These are phyloP conservation scores for Leucophenga montana DNA, from an alignment of 2,888 invertebrate genomes.

Conservation along the genomic window DNA sequence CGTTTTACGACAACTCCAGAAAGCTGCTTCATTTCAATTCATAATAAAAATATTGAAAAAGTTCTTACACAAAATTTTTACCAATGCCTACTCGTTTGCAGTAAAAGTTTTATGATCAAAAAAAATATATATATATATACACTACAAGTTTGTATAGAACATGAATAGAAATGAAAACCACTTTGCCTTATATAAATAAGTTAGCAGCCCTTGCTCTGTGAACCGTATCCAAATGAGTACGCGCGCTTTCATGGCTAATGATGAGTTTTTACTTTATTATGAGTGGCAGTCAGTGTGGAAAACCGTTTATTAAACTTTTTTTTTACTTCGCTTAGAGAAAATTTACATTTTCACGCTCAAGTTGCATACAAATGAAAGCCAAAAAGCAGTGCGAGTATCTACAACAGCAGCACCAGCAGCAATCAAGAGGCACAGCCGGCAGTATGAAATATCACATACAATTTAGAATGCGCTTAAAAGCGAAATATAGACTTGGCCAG, in stretches of 20 bases:
- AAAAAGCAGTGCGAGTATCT: slow-evolving; percentile 29
- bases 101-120: too few relatives aligned
- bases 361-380: slow-evolving; percentile 58
- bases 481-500: background rate
- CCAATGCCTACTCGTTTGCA: too few relatives aligned
- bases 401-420: slow-evolving; percentile 21
- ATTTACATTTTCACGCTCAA: slow-evolving; percentile 63
- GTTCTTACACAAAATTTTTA: too few relatives aligned
- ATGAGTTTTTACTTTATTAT: slow-evolving; percentile 60
- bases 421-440: slow-evolving; percentile 29
- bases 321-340: slow-evolving; percentile 47
- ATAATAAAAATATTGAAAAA: too few relatives aligned
- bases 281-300: slow-evolving; percentile 39
- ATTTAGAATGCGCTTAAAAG: slow-evolving; percentile 36
- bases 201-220: slow-evolving; percentile 47
- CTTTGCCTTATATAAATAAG: background rate
- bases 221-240: slow-evolving; percentile 47
- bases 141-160: too few relatives aligned
- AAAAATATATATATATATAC: background rate
- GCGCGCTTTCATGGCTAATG: slow-evolving; percentile 46
- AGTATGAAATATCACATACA: slow-evolving; percentile 24
- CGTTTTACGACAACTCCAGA: too few relatives aligned
- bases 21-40: too few relatives aligned
- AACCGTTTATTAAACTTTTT: slow-evolving; percentile 56
- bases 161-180: slow-evolving; percentile 40